These are phyloP conservation scores for Lepeophtheirus salmonis DNA, from an alignment of 1,140 invertebrate genomes.

Conservation along the genomic window DNA sequence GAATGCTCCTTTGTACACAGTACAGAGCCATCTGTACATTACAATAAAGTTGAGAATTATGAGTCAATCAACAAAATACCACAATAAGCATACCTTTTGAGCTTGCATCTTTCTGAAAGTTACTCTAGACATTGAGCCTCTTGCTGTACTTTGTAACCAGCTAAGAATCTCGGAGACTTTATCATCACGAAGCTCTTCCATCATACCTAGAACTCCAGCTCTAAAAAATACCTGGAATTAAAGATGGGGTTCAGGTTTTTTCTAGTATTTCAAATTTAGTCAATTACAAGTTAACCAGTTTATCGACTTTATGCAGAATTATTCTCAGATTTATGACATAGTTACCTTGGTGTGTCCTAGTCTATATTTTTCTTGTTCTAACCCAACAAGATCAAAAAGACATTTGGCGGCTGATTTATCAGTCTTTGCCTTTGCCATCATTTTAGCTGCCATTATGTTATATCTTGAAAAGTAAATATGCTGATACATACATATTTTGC, in stretches of 20 bases:
- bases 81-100: constrained; percentile 40
- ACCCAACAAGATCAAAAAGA: constrained; percentile 57
- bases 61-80: no score
- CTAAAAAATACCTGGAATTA: constrained; percentile 76
- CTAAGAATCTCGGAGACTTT: constrained; percentile 93
- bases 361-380: constrained; percentile 47
- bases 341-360: constrained; percentile 32
- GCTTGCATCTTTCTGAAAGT: constrained; percentile 94
- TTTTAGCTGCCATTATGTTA: constrained; percentile 37
- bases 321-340: not conserved
- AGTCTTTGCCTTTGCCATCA: constrained; percentile 32
- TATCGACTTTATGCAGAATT: not conserved
- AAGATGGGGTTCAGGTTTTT: no score
- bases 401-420: constrained; percentile 62
- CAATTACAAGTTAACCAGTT: no score
- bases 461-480: constrained; percentile 26
- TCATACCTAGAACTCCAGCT: constrained; percentile 96
- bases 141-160: constrained; percentile 90
- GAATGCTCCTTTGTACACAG: constrained; percentile 95
- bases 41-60: not conserved
- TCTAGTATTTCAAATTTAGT: no score
- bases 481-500: not conserved
- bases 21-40: constrained; percentile 48
- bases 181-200: constrained; percentile 95
- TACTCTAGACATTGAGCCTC: constrained; percentile 59